These are phyloP conservation scores for Drosophila multiciliata DNA, from an alignment of 2,888 invertebrate genomes.

Conservation along the genomic window DNA sequence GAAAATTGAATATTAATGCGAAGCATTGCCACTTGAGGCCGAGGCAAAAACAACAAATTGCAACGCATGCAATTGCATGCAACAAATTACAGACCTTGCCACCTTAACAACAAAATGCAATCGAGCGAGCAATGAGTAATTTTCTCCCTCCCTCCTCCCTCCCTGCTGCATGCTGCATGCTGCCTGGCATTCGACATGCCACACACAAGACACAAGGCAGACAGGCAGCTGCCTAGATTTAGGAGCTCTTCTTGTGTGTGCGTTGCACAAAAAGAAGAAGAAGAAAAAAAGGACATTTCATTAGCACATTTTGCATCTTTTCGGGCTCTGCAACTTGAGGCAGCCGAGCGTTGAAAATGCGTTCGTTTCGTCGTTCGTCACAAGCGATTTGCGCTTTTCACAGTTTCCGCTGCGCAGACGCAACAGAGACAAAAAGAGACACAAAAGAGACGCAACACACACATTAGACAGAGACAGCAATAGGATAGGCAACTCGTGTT, in stretches of 20 bases:
- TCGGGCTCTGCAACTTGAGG: conserved; percentile 21
- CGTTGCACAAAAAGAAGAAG: background rate
- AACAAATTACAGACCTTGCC: conserved; percentile 68
- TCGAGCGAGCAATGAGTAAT: conserved; percentile 70
- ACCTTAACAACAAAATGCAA: conserved; percentile 52
- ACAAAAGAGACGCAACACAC: background rate
- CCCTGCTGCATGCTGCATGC: background rate
- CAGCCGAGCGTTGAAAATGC: conserved; percentile 82
- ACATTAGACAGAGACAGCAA: conserved; percentile 1
- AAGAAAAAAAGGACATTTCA: conserved; percentile 72
- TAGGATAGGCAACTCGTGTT: conserved; percentile 23
- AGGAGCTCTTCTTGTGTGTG: conserved; percentile 9
- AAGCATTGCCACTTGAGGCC: conserved; percentile 60
- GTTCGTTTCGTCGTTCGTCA: conserved; percentile 79
- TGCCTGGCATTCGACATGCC: conserved; percentile 62
- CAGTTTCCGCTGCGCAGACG: conserved; percentile 63
- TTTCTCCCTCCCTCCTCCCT: conserved; percentile 28
- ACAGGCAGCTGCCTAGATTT: conserved; percentile 34
- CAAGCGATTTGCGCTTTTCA: conserved; percentile 82
- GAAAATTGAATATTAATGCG: conserved; percentile 80
- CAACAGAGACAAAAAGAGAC: conserved; percentile 34
- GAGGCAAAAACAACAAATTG: conserved; percentile 55
- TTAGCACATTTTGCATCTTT: conserved; percentile 75
- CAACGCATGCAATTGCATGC: conserved; percentile 60
- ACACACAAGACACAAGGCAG: conserved; percentile 30